These are phyloP conservation scores for Nowickia ferox DNA, from an alignment of 2,888 invertebrate genomes.

Conservation along the genomic window DNA sequence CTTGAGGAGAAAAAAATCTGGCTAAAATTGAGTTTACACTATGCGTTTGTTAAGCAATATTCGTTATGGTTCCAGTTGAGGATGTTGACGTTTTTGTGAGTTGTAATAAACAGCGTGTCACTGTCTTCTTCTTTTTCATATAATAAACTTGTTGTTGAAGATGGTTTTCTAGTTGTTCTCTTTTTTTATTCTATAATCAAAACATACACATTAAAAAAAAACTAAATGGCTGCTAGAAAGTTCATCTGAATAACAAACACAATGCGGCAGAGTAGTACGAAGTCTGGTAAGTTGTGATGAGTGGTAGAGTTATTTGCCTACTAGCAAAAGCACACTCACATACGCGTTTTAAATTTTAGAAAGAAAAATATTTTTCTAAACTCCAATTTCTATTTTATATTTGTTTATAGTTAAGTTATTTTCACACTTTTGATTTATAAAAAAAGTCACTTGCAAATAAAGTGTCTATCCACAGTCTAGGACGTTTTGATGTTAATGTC, in stretches of 20 bases:
- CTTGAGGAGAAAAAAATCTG: slow-evolving; percentile 14
- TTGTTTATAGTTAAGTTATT: slow-evolving; percentile 48
- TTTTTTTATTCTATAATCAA: slow-evolving; percentile 56
- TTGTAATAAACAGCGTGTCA: slow-evolving; percentile 72
- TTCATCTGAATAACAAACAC: slow-evolving; percentile 35
- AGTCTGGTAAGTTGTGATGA: slow-evolving; percentile 50
- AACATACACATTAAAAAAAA: slow-evolving; percentile 42
- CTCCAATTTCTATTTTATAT: slow-evolving; percentile 44
- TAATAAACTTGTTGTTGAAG: slow-evolving; percentile 51
- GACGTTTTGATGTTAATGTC: slow-evolving; percentile 50
- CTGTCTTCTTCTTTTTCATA: slow-evolving; percentile 48
- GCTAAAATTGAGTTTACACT: slow-evolving; percentile 72
- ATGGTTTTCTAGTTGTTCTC: slow-evolving; percentile 35
- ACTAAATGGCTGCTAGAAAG: slow-evolving; percentile 69
- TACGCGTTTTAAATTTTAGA: too few relatives aligned
- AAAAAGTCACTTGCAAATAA: slow-evolving; percentile 67
- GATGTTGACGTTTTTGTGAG: slow-evolving; percentile 58
- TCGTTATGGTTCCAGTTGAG: slow-evolving; percentile 14
- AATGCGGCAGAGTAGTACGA: slow-evolving; percentile 43
- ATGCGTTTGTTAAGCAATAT: slow-evolving; percentile 64
- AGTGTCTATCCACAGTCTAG: slow-evolving; percentile 50
- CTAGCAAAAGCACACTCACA: slow-evolving; percentile 68
- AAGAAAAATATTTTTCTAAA: slow-evolving; percentile 17
- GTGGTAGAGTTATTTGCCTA: slow-evolving; percentile 71
- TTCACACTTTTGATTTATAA: slow-evolving; percentile 17